Evolutionary conservation across 2,113 vertebrate genomes (phyloP), one percentile per base, ranked within the genome.

Genomic region (Crypturellus undulatus): DNA sequence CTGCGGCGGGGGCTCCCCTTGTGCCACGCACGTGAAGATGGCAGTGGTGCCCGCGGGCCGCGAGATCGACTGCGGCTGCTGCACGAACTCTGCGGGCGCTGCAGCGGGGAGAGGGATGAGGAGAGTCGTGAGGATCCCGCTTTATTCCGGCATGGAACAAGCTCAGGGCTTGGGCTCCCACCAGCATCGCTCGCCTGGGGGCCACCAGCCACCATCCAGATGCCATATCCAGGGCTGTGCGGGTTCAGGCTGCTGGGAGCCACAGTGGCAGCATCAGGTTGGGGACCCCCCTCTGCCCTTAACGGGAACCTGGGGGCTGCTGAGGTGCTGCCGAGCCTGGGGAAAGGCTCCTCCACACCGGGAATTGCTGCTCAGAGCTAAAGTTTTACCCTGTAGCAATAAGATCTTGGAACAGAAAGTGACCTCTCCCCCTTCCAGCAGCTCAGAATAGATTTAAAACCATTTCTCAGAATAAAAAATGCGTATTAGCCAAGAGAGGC

Each of bases 21-120:
- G 99, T 2, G 98, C 99, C 88, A 99, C 98, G 25, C 99, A 99
- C 0, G 99, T 99, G 95, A 99, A 99, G 97, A 99, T 98, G 89
- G 99, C 99, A 1, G 98, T 99, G 62, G 99, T 99, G 86, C 99
- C 99, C 7, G 98, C 98, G 0, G 99, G 99, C 47, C 99, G 98
- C 65, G 99, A 98, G 52, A 99, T 98, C 92, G 99, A 99, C 98
- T 99, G 99, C 1, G 99, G 99, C 38, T 99, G 97, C 97, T 99
- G 99, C 73, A 99, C 98, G 52, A 99, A 99, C 97, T 99, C 98
- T 18, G 99, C 99, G 0, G 99, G 99, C 34, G 99, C 99, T 99
- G 97, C n/a, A 59, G 59, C 67, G 25, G 60, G 38, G 42, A 63
- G n/a, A 4, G 64, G 25, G 28, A 7, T 72, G 54, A 97, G 85